Base-by-base conservation (phyloP, 2,797 vertebrate genomes). In the Alauda arvensis region DNA sequence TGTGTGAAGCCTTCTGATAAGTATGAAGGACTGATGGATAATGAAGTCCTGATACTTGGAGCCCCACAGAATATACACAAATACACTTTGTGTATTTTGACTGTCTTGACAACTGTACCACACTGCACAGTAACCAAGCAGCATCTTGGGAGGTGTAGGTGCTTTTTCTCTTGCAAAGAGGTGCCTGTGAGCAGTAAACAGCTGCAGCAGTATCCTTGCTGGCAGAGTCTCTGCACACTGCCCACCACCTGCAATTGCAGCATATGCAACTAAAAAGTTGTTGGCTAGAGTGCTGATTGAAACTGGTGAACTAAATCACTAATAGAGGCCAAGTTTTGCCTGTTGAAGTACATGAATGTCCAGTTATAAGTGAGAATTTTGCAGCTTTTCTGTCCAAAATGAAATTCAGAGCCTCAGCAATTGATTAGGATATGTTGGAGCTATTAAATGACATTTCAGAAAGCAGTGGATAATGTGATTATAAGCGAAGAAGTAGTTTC, bases 81-180 rank as follows among this genome's bases (percentile, higher is more conserved):
- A 37, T 37, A 37, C 34, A 37, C 34, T 37, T 37, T 37, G 37
- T 37, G 37, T 37, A 37, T 37, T 37, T 37, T 37, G 37, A 11
- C 37, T 11, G 37, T 37, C 37, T 37, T 37, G 37, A 37, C 37
- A 37, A 37, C 37, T 11, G 12, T 37, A 37, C 37, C 10, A 37
- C 37, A 37, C 68, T 85, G 68, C 28, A 15, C 23, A 59, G 45
- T 62, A 52, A 33, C 28, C 15, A 34, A 1, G 26, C 40, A 40
- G 3, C 14, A 5, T 60, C 33, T 18, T 37, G 10, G 18, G 45
- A 82, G 23, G 12, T 31, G 48, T 43, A 7, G 0, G 0, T 51
- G 26, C 1, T 10, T 60, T 51, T 69, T 48, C 25, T 87, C 28
- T 77, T 62, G 20, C 56, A 67, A n/a, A 25, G 40, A 40, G 66